These are phyloP conservation scores for Nothobranchius furzeri DNA, from an alignment of 2,113 vertebrate genomes.

Conservation along the genomic window DNA sequence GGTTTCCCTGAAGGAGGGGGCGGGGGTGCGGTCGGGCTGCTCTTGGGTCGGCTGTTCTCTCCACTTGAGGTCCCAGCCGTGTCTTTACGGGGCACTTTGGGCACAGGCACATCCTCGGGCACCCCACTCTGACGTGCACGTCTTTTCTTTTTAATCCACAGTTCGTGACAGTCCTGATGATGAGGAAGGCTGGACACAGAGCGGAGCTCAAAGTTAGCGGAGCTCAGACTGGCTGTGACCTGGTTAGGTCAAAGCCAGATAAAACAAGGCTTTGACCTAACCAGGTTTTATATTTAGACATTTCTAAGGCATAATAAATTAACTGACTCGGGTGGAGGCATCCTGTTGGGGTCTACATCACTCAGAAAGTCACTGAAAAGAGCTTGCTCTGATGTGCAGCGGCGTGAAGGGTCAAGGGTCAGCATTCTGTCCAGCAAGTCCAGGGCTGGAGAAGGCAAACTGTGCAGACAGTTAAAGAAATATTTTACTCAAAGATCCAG, in stretches of 20 bases:
- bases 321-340: slow-evolving; percentile 97
- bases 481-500: slow-evolving; percentile 1
- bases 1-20: slow-evolving; percentile 70
- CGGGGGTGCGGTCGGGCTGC: slow-evolving; percentile 83
- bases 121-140: slow-evolving; percentile 91
- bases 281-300: background rate
- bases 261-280: no score
- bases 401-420: slow-evolving; percentile 92
- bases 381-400: slow-evolving; percentile 94
- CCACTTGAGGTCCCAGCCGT: slow-evolving; percentile 80
- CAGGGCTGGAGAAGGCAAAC: slow-evolving; percentile 88
- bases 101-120: slow-evolving; percentile 85
- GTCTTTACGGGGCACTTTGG: slow-evolving; percentile 92
- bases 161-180: slow-evolving; percentile 97
- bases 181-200: slow-evolving; percentile 86
- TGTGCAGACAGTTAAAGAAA: slow-evolving; percentile 50
- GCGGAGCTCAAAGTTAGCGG: background rate
- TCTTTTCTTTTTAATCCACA: slow-evolving; percentile 97
- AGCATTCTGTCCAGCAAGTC: slow-evolving; percentile 97
- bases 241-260: no score
- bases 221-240: no score
- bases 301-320: no score
- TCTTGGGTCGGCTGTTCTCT: slow-evolving; percentile 84
- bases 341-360: slow-evolving; percentile 93
- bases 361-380: slow-evolving; percentile 91